phyloP scores from a whole-genome alignment of 1,140 invertebrate species.

The Ceratina calcarata region DNA sequence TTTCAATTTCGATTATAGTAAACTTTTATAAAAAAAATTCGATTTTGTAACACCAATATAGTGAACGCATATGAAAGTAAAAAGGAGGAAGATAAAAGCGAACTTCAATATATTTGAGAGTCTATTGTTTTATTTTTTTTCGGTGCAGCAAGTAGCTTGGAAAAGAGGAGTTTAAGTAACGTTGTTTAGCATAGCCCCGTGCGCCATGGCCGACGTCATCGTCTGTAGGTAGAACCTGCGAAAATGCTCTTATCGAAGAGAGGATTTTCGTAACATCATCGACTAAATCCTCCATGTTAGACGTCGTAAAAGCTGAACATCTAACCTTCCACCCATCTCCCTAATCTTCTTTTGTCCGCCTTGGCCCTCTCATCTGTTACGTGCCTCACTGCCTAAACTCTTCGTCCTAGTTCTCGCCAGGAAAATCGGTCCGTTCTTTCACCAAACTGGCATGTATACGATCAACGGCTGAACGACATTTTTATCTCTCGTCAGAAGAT shows the following conservation, averaged over 20 bases:
- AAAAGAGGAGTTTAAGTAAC: not conserved
- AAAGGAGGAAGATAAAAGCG: too few relatives aligned
- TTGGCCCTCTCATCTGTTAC: not conserved
- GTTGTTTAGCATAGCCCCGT: not conserved
- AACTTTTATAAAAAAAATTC: too few relatives aligned
- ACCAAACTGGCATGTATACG: not conserved
- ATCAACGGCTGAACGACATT: too few relatives aligned
- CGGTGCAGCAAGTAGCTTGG: too few relatives aligned
- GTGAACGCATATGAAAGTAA: too few relatives aligned
- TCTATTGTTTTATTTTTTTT: too few relatives aligned
- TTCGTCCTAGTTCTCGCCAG: constrained; percentile 1
- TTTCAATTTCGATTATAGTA: too few relatives aligned
- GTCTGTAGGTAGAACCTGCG: constrained; percentile 18
- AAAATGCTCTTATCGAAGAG: constrained; percentile 46
- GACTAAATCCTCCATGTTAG: constrained; percentile 42
- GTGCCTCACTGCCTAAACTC: not conserved
- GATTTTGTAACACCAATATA: too few relatives aligned
- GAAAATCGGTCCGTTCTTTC: not conserved
- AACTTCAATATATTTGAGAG: too few relatives aligned
- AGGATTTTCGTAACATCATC: constrained; percentile 52
- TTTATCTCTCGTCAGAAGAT: too few relatives aligned
- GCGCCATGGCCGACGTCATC: not conserved
- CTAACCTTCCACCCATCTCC: constrained; percentile 29
- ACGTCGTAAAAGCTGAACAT: constrained; percentile 37
- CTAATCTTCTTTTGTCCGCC: constrained; percentile 23